Evolutionary conservation across 2,888 invertebrate genomes (phyloP), one percentile per base, ranked within the genome.

Genomic region (Idaea aversata): DNA sequence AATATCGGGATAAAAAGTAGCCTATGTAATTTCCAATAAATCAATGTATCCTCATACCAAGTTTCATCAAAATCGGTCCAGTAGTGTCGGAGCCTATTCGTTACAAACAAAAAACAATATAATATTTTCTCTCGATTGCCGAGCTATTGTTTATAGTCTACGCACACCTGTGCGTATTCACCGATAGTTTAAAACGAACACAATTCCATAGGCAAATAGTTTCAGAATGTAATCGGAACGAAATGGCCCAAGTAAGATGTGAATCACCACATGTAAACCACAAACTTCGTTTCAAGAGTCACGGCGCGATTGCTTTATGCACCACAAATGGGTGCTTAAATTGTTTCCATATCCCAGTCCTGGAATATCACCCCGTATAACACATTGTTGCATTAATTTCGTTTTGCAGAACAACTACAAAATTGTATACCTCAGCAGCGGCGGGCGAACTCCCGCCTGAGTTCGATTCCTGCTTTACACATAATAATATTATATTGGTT

Each of bases 301-400:
- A 77, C 85, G 77, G 75, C 69, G 78, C 84, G 81, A 86, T 85
- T 82, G 84, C 79, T 72, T 59, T 72, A 75, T 74, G 75, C 76
- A 84, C 90, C 90, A 74, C 91, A 90, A 86, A 89, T 81, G 80
- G 81, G 75, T 69, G 74, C 82, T 83, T 79, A 90, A 90, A 89
- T 89, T 89, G 88, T 90, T 90, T 90, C 78, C 79, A 68, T 75
- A 75, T 71, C 66, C 63, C 64, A 64, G 64, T 65, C 67, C 66
- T 62, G 58, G 61, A 47, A 47, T 47, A 47, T 6, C 47, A 47
- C 47, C 61, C 38, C 64, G 47, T 47, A 36, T 36, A 36, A 69
- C 73, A 88, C 87, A 86, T 79, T 85, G 87, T 86, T 85, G 81
- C 79, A 69, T 78, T 79, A 75, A 80, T 83, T 76, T 62, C 13